These are phyloP conservation scores for Ceyx erithaca DNA, from an alignment of 2,797 vertebrate genomes.

Conservation along the genomic window DNA sequence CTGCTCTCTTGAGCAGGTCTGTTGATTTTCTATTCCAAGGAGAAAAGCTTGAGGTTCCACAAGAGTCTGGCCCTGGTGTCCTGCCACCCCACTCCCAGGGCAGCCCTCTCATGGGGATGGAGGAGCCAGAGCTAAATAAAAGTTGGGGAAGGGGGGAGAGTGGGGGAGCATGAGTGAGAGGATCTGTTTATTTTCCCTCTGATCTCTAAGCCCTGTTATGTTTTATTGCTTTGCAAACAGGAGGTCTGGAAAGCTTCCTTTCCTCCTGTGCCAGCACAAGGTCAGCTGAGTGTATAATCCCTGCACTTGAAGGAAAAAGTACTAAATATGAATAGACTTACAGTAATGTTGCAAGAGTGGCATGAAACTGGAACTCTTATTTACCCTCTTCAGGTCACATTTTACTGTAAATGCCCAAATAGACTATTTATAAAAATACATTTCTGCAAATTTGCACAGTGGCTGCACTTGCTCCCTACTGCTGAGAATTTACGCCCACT, in stretches of 20 bases:
- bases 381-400: not conserved
- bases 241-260: conserved; percentile 53
- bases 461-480: not conserved
- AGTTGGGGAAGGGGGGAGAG: not conserved
- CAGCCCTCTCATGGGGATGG: not conserved
- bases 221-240: conserved; percentile 60
- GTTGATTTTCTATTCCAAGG: not conserved
- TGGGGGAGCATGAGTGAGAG: not conserved
- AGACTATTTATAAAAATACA: not conserved
- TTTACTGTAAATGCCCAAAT: not conserved
- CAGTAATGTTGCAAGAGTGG: not conserved
- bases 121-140: conserved; percentile 5
- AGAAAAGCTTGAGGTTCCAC: not conserved
- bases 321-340: not conserved
- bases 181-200: conserved; percentile 56
- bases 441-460: not conserved
- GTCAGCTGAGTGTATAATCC: conserved; percentile 16
- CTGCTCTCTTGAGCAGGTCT: not conserved
- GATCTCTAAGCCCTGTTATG: conserved; percentile 44
- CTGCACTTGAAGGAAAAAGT: conserved; percentile 7
- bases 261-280: conserved; percentile 1
- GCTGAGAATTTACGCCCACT: not conserved
- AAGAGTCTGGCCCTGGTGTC: not conserved
- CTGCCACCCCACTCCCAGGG: not conserved
- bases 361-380: not conserved